A percentile compares a stretch with the other conserved stretches of the same genome.
These are phyloP conservation scores for Scelioninae gen. 2 DNA, from an alignment of 2,888 invertebrate genomes.

Conservation along the genomic window DNA sequence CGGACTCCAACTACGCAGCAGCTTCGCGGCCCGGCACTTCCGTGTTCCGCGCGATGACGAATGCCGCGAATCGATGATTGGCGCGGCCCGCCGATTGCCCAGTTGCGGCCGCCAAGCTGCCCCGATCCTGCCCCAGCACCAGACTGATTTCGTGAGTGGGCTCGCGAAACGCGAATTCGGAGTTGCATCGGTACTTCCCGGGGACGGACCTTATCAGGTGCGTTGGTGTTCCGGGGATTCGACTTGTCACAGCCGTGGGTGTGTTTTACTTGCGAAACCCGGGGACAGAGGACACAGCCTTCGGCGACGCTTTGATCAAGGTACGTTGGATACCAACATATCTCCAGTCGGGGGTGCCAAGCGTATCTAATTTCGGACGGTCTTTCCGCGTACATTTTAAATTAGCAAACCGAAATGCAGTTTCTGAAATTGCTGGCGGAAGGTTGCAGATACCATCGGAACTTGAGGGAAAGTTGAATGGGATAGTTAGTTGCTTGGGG, in stretches of 20 bases:
- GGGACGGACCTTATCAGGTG: slow-evolving; percentile 12
- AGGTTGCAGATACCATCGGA: too few relatives aligned
- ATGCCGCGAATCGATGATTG: slow-evolving; percentile 44
- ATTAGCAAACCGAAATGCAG: neutral
- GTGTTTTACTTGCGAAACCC: slow-evolving; percentile 10
- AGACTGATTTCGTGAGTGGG: too few relatives aligned
- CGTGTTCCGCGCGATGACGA: slow-evolving; percentile 40
- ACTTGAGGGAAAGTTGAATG: too few relatives aligned
- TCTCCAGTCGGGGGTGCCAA: too few relatives aligned
- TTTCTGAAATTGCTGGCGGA: neutral
- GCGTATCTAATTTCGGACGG: too few relatives aligned
- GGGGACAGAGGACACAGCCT: slow-evolving; percentile 8
- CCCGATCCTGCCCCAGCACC: slow-evolving; percentile 2
- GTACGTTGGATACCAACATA: slow-evolving; percentile 18
- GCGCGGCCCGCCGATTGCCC: slow-evolving; percentile 6
- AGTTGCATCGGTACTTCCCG: too few relatives aligned
- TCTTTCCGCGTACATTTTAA: too few relatives aligned
- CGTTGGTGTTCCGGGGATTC: slow-evolving; percentile 12
- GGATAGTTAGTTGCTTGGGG: too few relatives aligned
- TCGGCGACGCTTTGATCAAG: slow-evolving; percentile 23
- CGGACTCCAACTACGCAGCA: slow-evolving; percentile 68
- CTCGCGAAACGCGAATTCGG: too few relatives aligned
- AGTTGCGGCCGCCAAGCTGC: neutral
- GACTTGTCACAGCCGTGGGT: slow-evolving; percentile 15
- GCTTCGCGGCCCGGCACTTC: slow-evolving; percentile 55